These are phyloP conservation scores for Pleuronectes platessa DNA, from an alignment of 2,113 vertebrate genomes.

Conservation along the genomic window DNA sequence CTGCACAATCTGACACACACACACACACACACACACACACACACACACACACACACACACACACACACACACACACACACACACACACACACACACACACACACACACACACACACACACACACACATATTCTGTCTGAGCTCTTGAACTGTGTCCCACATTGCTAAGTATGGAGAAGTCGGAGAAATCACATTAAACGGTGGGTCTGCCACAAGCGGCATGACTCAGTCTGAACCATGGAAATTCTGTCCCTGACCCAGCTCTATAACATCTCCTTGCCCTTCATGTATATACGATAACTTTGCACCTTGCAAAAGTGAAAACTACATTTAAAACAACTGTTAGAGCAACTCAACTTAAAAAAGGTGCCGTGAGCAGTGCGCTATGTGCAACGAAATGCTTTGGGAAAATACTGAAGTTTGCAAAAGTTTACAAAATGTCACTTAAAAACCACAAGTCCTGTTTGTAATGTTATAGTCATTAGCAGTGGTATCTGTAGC, in stretches of 20 bases:
- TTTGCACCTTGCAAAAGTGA: constrained; percentile 9
- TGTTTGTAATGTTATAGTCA: not conserved
- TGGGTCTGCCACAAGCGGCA: constrained; percentile 72
- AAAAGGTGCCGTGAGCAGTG: not conserved
- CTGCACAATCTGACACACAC: constrained; percentile 43
- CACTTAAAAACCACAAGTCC: not conserved
- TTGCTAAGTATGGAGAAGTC: constrained; percentile 78
- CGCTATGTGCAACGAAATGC: not conserved
- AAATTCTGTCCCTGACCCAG: constrained; percentile 53
- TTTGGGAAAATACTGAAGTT: too few species aligned
- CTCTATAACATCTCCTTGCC: constrained; percentile 35
- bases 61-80: constrained; percentile 46
- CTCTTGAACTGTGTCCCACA: constrained; percentile 82
- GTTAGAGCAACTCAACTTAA: constrained; percentile 1
- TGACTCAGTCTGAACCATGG: constrained; percentile 72
- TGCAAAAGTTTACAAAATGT: too few species aligned
- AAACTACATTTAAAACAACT: constrained; percentile 3
- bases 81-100: constrained; percentile 5
- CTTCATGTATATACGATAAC: constrained; percentile 16
- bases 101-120: constrained; percentile 28
- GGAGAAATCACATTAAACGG: constrained; percentile 78
- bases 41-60: constrained; percentile 39
- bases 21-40: not conserved
- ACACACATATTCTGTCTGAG: constrained; percentile 78
- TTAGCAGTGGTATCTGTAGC: constrained; percentile 1